phyloP scores from a whole-genome alignment of 2,113 vertebrate genomes.

The Lepisosteus oculatus region DNA sequence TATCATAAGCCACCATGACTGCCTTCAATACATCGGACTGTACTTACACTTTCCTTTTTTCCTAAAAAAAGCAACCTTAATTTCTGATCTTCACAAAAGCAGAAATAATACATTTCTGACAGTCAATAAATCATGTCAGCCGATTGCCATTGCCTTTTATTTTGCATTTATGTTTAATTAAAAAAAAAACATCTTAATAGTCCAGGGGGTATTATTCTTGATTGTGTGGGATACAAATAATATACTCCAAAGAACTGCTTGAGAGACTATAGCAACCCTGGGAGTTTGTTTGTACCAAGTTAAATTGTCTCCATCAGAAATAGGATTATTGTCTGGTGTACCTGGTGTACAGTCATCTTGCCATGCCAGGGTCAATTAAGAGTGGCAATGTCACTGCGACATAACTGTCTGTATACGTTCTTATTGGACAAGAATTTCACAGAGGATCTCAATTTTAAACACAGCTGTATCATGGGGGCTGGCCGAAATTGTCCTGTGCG shows the following conservation, averaged over 20 bases:
- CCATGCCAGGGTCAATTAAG: not conserved
- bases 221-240: not conserved
- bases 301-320: conserved; percentile 2
- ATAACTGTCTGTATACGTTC: not conserved
- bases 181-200: not conserved
- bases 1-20: too few relatives aligned
- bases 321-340: conserved; percentile 4
- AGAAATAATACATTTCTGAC: not conserved
- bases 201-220: not conserved
- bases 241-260: not conserved
- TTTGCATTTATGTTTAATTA: not conserved
- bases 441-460: not conserved
- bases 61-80: not conserved
- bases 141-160: not conserved
- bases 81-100: not conserved
- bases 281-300: conserved; percentile 2
- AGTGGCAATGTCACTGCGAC: not conserved
- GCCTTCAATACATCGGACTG: too few relatives aligned
- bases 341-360: conserved; percentile 6
- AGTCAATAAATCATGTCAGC: not conserved
- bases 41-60: too few relatives aligned
- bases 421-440: not conserved
- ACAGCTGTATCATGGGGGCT: not conserved
- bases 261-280: not conserved
- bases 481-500: not conserved